Conservation (phyloP, 1,140 invertebrate genomes). For the Pseudomyrmex pallidus region DNA sequence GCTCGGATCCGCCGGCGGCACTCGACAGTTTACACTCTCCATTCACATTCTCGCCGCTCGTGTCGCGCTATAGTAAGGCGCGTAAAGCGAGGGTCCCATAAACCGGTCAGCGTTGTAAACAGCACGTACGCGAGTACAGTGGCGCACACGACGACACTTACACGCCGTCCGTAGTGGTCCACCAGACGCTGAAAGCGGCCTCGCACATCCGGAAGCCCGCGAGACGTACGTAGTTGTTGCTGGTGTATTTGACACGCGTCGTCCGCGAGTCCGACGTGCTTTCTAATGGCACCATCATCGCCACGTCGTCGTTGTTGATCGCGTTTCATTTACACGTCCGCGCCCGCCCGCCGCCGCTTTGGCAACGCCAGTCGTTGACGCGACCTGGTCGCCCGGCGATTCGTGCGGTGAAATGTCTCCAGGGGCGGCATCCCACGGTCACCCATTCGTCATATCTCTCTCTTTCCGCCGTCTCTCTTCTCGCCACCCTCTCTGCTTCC, state of each 20-base stretch:
- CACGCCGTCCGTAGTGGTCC: conserved; percentile 18
- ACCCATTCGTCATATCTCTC: conserved; percentile 60
- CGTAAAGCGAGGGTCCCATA: conserved; percentile 12
- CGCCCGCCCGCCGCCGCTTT: conserved; percentile 31
- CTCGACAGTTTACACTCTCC: conserved; percentile 22
- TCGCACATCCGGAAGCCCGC: conserved; percentile 24
- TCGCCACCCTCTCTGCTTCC: not conserved
- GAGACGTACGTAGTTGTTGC: conserved; percentile 47
- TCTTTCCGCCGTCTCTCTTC: conserved; percentile 10
- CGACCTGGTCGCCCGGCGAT: conserved; percentile 62
- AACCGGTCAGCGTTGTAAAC: conserved; percentile 60
- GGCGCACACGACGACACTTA: conserved; percentile 62
- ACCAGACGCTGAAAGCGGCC: conserved; percentile 26
- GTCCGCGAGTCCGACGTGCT: conserved; percentile 58
- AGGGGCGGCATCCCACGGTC: conserved; percentile 67
- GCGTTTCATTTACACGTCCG: conserved; percentile 48
- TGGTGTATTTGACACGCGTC: conserved; percentile 48
- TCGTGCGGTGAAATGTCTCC: conserved; percentile 69
- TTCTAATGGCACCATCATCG: conserved; percentile 52
- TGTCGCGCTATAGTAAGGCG: conserved; percentile 29
- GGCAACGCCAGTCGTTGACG: conserved; percentile 58
- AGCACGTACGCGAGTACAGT: conserved; percentile 54
- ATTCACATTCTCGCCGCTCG: conserved; percentile 11
- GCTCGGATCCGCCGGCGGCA: not conserved
- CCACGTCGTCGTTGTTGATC: conserved; percentile 38